phyloP scores from a whole-genome alignment of 2,797 vertebrate genomes.

The Notolabrus celidotus region DNA sequence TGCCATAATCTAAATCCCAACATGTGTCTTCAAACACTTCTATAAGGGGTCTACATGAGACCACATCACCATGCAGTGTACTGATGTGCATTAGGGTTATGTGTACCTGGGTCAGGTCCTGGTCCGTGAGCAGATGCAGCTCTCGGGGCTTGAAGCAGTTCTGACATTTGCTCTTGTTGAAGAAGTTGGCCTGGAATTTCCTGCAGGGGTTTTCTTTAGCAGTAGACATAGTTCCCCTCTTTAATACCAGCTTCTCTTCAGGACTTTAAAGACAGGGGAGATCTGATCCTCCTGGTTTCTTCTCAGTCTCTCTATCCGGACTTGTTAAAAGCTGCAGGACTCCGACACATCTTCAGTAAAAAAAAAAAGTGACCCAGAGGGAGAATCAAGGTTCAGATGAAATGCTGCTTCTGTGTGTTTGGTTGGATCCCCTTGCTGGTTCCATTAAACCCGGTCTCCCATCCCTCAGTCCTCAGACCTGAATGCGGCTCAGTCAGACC shows the following conservation, averaged over 20 bases:
- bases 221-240: conserved; percentile 85
- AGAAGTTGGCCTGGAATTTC: conserved; percentile 99
- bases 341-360: conserved; percentile 66
- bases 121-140: conserved; percentile 95
- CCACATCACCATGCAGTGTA: too few species aligned
- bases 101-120: conserved; percentile 95
- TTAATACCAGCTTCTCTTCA: not conserved
- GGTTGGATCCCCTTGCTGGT: conserved; percentile 50
- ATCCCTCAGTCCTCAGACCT: conserved; percentile 59
- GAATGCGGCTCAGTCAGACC: conserved; percentile 53
- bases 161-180: conserved; percentile 99
- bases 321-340: conserved; percentile 54
- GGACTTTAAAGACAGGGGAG: conserved; percentile 9
- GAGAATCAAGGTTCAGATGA: conserved; percentile 25
- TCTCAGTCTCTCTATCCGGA: conserved; percentile 57
- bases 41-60: too few species aligned
- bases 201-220: conserved; percentile 95
- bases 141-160: conserved; percentile 98
- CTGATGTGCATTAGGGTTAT: too few species aligned
- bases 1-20: too few species aligned
- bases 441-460: conserved; percentile 68
- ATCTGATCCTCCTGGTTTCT: conserved; percentile 48
- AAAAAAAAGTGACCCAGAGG: conserved; percentile 5
- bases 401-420: conserved; percentile 23
- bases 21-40: too few species aligned